Evolutionary conservation across 2,888 invertebrate genomes (phyloP), one percentile per base, ranked within the genome.

Genomic region (Protula sp.): DNA sequence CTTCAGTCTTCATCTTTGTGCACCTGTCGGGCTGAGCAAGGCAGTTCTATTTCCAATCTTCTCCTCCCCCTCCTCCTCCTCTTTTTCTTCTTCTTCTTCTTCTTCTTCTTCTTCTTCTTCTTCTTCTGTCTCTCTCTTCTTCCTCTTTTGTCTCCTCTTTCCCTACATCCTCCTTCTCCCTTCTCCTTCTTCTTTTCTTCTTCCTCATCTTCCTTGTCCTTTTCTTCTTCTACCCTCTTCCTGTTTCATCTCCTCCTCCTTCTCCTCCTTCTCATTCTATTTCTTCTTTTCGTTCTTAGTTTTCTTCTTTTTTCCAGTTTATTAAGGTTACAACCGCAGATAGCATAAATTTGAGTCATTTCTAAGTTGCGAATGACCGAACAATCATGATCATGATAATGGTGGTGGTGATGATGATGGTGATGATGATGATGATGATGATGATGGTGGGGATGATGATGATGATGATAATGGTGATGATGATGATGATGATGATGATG

Each of bases 401-500:
- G 59, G 48, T 59, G 59, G 55, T 59, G 59, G 48, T 58, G 60
- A 60, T 60, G 60, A 58, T 55, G 55, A 62, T 59, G 61, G 59
- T 54, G 61, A 61, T 59, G 45, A 61, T 59, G 54, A 61, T n/a
- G n/a, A n/a, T n/a, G n/a, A n/a, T n/a, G n/a, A n/a, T n/a, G n/a
- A n/a, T n/a, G n/a, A n/a, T n/a, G n/a, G n/a, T n/a, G n/a, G n/a
- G n/a, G n/a, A n/a, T n/a, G n/a, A n/a, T n/a, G n/a, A n/a, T n/a
- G n/a, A n/a, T n/a, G n/a, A n/a, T n/a, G n/a, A n/a, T n/a, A n/a
- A n/a, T n/a, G n/a, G n/a, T n/a, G n/a, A n/a, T 54, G 50, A 59
- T 58, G 31, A 61, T 61, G 54, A 59, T 61, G 58, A 61, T 59
- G 59, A 61, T 59, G 61, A 61, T 59, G 61, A 59, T 61, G 58